These are phyloP conservation scores for Lophura swinhoii DNA, from an alignment of 2,797 vertebrate genomes.

Conservation along the genomic window DNA sequence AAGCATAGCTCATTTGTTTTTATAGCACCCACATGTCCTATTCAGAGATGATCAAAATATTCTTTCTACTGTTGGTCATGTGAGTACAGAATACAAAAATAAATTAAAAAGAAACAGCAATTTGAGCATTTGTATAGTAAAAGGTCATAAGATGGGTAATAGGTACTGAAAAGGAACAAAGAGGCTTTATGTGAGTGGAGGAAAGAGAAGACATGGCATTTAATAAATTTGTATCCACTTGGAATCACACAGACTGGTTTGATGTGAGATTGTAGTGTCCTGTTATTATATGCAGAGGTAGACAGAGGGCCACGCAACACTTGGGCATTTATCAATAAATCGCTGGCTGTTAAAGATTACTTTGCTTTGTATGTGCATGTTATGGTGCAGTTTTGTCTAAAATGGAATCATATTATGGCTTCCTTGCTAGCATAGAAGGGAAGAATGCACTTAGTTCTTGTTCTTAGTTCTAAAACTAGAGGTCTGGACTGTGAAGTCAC, in stretches of 20 bases:
- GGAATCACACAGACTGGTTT: neutral
- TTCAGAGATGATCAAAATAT: slow-evolving; percentile 71
- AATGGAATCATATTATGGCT: neutral
- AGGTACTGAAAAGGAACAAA: slow-evolving; percentile 47
- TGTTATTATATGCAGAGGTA: neutral
- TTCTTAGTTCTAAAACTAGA: neutral
- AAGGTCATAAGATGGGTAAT: slow-evolving; percentile 71
- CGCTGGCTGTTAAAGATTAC: rapidly evolving
- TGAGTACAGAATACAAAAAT: slow-evolving; percentile 25
- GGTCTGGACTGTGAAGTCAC: neutral
- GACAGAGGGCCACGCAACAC: neutral
- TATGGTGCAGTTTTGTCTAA: neutral
- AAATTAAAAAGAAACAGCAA: neutral
- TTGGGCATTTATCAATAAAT: neutral
- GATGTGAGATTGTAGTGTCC: neutral
- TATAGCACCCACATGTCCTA: slow-evolving; percentile 67
- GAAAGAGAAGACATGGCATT: slow-evolving; percentile 22
- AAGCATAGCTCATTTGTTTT: slow-evolving; percentile 75
- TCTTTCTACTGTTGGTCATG: slow-evolving; percentile 57
- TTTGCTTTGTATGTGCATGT: neutral
- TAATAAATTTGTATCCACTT: neutral
- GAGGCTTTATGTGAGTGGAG: slow-evolving; percentile 17
- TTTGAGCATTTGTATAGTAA: slow-evolving; percentile 64
- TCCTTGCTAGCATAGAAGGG: neutral
- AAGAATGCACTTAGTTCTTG: neutral